Base-by-base conservation (phyloP, 2,113 vertebrate species). In the Pao palembangensis region DNA sequence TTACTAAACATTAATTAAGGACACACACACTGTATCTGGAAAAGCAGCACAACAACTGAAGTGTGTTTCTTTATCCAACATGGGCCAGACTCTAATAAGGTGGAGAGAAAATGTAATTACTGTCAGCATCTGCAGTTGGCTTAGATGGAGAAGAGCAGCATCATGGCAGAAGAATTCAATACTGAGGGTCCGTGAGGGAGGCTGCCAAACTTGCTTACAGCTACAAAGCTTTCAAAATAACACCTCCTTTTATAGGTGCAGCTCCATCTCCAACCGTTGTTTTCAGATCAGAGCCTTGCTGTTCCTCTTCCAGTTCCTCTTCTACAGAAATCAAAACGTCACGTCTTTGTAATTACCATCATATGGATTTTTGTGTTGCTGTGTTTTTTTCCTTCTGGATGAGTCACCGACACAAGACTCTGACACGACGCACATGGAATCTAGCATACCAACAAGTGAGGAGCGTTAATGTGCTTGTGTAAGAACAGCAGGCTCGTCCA, bases 181-280 rank as follows among this genome's bases (percentile, higher is more conserved):
- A 38, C 34, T 12, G 8, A 12, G 34, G 34, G 34, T 38, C 34
- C 1, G 3, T 12, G 34, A 12, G 2, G 16, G 10, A 15, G 43
- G 43, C 43, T 44, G 43, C 43, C 43, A 44, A 44, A 16, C 34
- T 44, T 16, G 43, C 43, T 17, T 16, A 44, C 16, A 44, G 14
- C 43, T 17, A 17, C 42, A 72, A 62, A 78, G 70, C 76, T 58
- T 67, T 73, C 71, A 73, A 76, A 58, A 65, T 63, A 38, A 38
- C 34, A 38, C 34, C 73, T 21, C 34, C 73, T 21, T 14, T 51
- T 38, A 38, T 51, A 31, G 23, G 31, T 10, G 7, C 18, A 49
- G 41, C 19, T 19, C 38, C 18, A 49, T 28, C 19, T n/a, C 38
- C 18, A 23, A 0, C 2, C 48, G 51, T 31, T 43, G 19, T 21